These are phyloP conservation scores for Myripristis jacobus DNA, from an alignment of 2,797 vertebrate genomes.

Conservation along the genomic window DNA sequence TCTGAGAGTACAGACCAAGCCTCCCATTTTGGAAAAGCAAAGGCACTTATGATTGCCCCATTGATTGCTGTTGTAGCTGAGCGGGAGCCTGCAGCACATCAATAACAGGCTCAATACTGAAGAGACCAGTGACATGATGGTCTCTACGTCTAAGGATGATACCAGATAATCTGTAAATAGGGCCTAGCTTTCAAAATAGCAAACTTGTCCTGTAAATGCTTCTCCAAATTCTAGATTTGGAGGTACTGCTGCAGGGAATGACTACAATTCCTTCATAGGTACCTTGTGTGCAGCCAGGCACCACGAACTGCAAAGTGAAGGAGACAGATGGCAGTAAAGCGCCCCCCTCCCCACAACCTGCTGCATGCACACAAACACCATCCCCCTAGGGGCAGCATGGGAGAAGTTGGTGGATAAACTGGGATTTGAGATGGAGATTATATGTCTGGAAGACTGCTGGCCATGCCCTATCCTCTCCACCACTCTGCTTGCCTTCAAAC, in stretches of 20 bases:
- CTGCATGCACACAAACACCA: background rate
- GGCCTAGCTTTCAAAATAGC: too few relatives aligned
- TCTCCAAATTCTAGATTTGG: constrained; percentile 5
- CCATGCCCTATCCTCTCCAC: constrained; percentile 11
- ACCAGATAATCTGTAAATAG: too few relatives aligned
- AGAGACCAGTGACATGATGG: too few relatives aligned
- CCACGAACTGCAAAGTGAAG: constrained; percentile 9
- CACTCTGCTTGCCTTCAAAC: background rate
- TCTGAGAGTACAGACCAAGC: too few relatives aligned
- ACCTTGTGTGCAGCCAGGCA: constrained; percentile 32
- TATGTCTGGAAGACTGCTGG: constrained; percentile 20
- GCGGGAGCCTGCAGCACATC: too few relatives aligned
- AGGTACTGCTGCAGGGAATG: background rate
- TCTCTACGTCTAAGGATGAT: too few relatives aligned
- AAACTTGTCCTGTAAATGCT: too few relatives aligned
- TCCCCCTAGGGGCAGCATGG: constrained; percentile 27
- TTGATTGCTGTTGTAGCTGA: too few relatives aligned
- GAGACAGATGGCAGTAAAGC: constrained; percentile 60
- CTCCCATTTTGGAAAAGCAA: too few relatives aligned
- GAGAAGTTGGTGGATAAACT: constrained; percentile 55
- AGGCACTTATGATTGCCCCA: too few relatives aligned
- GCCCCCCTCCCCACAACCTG: background rate
- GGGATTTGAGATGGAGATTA: constrained; percentile 38
- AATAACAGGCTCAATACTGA: too few relatives aligned
- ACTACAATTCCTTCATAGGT: background rate